A percentile compares a stretch with the other conserved stretches of the same genome.
phyloP scores from a whole-genome alignment of 2,888 invertebrate genomes.

The Prenolepis imparis region DNA sequence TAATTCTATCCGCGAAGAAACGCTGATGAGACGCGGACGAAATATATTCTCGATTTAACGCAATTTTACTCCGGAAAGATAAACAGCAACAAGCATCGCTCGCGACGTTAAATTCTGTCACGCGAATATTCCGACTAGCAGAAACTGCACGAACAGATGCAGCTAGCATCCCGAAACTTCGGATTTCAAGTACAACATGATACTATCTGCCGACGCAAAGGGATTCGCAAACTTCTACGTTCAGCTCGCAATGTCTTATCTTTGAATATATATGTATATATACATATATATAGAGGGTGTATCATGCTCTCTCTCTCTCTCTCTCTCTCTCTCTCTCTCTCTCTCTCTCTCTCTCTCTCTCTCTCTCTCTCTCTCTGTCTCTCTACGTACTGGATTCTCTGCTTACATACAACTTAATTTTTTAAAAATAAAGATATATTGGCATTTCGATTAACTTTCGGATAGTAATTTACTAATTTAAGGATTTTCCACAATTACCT shows the following conservation, averaged over 20 bases:
- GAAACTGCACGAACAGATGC: conserved; percentile 44
- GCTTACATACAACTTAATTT: neutral
- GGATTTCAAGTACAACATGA: conserved; percentile 50
- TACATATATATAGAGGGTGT: neutral
- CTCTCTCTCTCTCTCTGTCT: neutral
- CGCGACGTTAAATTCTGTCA: conserved; percentile 52
- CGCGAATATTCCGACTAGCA: conserved; percentile 47
- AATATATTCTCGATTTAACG: conserved; percentile 36
- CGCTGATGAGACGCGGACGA: neutral
- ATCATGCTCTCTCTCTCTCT: neutral
- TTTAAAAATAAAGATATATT: neutral
- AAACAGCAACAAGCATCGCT: conserved; percentile 46
- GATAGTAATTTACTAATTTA: neutral
- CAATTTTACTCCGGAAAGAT: conserved; percentile 51
- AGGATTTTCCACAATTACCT: neutral
- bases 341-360: neutral
- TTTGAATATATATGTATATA: conserved; percentile 14
- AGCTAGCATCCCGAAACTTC: conserved; percentile 50
- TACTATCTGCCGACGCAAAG: conserved; percentile 56
- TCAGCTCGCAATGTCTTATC: conserved; percentile 40
- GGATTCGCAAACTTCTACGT: conserved; percentile 55
- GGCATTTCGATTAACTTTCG: neutral
- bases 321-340: neutral
- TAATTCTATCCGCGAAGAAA: neutral
- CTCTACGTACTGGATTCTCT: neutral